Conservation (phyloP, 2,888 invertebrate species). For the Gymnoscelis rufifasciata region DNA sequence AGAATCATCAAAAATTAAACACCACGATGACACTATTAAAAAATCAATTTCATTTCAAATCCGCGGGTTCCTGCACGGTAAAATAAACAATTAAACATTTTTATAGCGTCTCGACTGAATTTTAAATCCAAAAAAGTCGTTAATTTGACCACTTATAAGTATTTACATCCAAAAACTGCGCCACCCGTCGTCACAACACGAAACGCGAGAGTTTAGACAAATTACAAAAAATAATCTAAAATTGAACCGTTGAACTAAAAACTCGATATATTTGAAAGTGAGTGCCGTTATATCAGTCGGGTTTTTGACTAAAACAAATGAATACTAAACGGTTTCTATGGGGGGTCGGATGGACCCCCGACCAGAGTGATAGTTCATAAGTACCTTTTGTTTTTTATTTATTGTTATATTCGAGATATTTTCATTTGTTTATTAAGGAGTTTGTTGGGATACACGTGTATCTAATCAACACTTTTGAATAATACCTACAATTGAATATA, state of each 20-base stretch:
- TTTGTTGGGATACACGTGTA: too few species aligned
- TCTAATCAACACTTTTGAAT: too few species aligned
- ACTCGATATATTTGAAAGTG: neutral
- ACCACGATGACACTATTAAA: slow-evolving; percentile 17
- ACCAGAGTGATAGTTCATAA: too few species aligned
- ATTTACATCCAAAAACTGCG: slow-evolving; percentile 26
- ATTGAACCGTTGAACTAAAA: slow-evolving; percentile 14
- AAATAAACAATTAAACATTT: slow-evolving; percentile 26
- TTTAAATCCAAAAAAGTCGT: slow-evolving; percentile 23
- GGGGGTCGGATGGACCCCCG: slow-evolving; percentile 39
- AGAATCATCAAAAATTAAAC: slow-evolving; percentile 4
- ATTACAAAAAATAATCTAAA: slow-evolving; percentile 40
- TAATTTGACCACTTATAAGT: slow-evolving; percentile 22
- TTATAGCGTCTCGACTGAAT: slow-evolving; percentile 26
- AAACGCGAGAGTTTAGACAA: slow-evolving; percentile 54
- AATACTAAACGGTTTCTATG: slow-evolving; percentile 45
- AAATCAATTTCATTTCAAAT: slow-evolving; percentile 18
- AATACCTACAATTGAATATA: too few species aligned
- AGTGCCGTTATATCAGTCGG: neutral
- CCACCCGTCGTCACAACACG: slow-evolving; percentile 36
- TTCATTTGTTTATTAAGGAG: too few species aligned
- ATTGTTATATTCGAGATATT: too few species aligned
- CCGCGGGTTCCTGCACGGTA: slow-evolving; percentile 18
- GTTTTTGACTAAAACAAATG: slow-evolving; percentile 34
- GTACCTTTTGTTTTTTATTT: too few species aligned